Base-by-base conservation (phyloP, 2,888 invertebrate genomes). In the Drosophila anomalata region DNA sequence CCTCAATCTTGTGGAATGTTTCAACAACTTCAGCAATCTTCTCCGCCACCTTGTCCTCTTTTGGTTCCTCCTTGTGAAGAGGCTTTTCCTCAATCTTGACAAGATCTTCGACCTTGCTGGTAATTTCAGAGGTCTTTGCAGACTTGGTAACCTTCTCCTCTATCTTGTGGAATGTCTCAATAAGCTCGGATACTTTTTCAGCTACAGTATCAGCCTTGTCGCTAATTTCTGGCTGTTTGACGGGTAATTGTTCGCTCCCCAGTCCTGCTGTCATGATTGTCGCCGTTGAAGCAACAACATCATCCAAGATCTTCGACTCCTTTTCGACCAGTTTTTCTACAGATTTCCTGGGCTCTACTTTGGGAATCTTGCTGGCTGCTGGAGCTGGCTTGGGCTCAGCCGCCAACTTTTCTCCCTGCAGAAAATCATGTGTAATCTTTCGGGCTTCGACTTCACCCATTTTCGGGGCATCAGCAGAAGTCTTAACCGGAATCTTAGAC, bases 271-370 rank as follows among this genome's bases (percentile, higher is more conserved):
- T 74, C 76, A 78, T 73, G n/a, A 87, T 71, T 3, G 68, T 75
- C 11, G 76, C 65, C 2, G 80, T 84, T 0, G 81, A 78, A 24
- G 76, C 39, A 22, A 84, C 63, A 20, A 87, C 62, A 39, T 84
- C 85, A 5, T 82, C 88, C n/a, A 67, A 41, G 7, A 73, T 24
- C 63, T 79, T 88, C 0, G 51, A 20, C 2, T 87, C 81, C 17
- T 68, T 85, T 2, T 80, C 81, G 1, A 55, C 31, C 12, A 61
- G 12, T 24, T 83, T 79, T 1, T 80, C 87, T 0, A 81, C 52
- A 0, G 87, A 74, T 53, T 84, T 84, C 24, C 84, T 69, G 5
- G 88, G 88, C 50, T 84, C 84, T 8, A 84, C 84, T 39, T 88
- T 84, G 3, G 84, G 84, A 54, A 84, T 84, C 44, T 84, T 84